Evolutionary conservation across 2,888 invertebrate species (phyloP).

Genomic region (Patella caerulea): DNA sequence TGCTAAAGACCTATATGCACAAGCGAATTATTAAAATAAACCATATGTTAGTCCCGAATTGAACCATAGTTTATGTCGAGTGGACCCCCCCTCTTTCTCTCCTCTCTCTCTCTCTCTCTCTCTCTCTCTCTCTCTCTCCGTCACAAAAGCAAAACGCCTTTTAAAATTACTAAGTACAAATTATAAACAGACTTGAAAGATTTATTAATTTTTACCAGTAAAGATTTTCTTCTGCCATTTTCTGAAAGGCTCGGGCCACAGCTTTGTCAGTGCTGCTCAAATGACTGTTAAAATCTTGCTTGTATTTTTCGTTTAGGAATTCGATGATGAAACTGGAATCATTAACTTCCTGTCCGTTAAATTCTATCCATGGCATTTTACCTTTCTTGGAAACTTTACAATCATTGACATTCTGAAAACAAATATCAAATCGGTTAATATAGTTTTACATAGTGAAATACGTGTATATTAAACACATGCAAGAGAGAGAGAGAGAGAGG

Average conservation of each 20-base stretch:
- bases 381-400: slow-evolving; percentile 48
- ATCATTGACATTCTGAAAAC: slow-evolving; percentile 13
- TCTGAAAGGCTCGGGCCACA: slow-evolving; percentile 52
- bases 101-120: neutral
- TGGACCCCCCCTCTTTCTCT: too few species aligned
- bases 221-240: slow-evolving; percentile 48
- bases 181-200: neutral
- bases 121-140: slow-evolving; percentile 19
- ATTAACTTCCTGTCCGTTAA: slow-evolving; percentile 62
- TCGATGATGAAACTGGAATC: slow-evolving; percentile 68
- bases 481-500: too few species aligned
- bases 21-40: too few species aligned
- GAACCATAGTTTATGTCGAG: too few species aligned
- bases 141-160: neutral
- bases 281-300: slow-evolving; percentile 55
- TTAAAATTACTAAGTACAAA: neutral
- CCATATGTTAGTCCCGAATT: too few species aligned
- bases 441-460: too few species aligned
- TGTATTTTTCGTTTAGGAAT: slow-evolving; percentile 58
- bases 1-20: too few species aligned
- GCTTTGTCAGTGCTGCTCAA: slow-evolving; percentile 56
- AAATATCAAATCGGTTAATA: too few species aligned
- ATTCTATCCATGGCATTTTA: slow-evolving; percentile 69
- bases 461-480: too few species aligned
- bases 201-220: slow-evolving; percentile 43